phyloP scores from a whole-genome alignment of 2,888 invertebrate genomes.

The Limnephilus marmoratus region DNA sequence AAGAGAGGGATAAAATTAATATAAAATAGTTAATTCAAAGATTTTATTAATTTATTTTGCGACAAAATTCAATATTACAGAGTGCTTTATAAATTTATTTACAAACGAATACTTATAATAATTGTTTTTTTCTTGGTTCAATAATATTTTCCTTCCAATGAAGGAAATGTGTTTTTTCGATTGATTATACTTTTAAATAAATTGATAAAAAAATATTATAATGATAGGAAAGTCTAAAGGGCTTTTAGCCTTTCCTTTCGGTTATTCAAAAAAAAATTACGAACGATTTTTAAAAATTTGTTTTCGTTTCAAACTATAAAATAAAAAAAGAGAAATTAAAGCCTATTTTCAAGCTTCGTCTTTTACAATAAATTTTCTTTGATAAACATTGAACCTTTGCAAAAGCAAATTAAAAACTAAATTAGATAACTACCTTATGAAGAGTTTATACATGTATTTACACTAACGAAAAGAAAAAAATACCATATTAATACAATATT shows the following conservation, averaged over 20 bases:
- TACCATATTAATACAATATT: background rate
- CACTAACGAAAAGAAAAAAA: background rate
- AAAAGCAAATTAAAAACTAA: background rate
- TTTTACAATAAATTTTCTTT: background rate
- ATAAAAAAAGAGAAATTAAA: background rate
- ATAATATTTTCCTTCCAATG: background rate
- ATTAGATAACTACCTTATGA: background rate
- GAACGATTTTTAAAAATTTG: background rate
- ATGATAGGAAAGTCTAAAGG: background rate
- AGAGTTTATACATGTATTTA: background rate
- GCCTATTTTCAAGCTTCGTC: background rate
- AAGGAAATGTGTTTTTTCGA: background rate
- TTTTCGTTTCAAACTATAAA: background rate
- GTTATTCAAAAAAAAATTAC: background rate
- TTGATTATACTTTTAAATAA: background rate
- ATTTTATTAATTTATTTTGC: constrained; percentile 21
- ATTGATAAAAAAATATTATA: background rate
- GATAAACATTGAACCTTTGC: background rate
- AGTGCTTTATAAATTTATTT: constrained; percentile 14
- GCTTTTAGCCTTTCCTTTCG: background rate
- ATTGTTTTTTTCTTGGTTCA: background rate
- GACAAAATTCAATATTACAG: constrained; percentile 26
- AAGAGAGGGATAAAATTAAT: background rate
- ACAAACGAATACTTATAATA: constrained; percentile 12
- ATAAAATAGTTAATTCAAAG: background rate